Evolutionary conservation across 1,140 invertebrate genomes (phyloP), one percentile per base, ranked within the genome.

Genomic region (Sycophaga agraensis): DNA sequence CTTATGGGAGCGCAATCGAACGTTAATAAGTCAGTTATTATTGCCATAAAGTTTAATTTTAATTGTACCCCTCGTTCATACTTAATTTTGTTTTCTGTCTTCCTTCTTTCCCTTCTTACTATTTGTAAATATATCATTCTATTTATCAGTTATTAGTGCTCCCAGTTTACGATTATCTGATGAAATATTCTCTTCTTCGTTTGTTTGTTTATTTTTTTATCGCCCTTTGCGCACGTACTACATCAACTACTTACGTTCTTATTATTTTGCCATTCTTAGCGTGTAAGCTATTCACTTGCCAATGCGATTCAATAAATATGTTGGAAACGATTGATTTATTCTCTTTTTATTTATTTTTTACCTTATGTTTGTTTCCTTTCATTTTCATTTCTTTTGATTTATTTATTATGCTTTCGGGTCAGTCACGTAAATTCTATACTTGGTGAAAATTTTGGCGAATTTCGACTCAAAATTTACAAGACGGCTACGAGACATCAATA

Each of bases 271-370:
- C 67, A 70, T 73, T 75, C 48, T 76, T 78, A 75, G 73, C 56
- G 70, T 76, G 70, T 78, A 78, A 80, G 77, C 68, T 70, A 73
- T 73, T 65, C 70, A 74, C 74, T 80, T 79, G 77, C 78, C 78
- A 78, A 76, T 76, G 76, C 68, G 64, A 68, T 73, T 75, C 63
- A 79, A 78, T 78, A 79, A 78, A 79, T 72, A 75, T 70, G 70
- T 78, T 80, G 71, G 70, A 75, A 77, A 65, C 53, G 37, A 67
- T 59, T 65, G 19, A 54, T 59, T 54, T 42, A 57, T 50, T 56
- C 43, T 63, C 46, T 63, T 62, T 59, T 49, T 40, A 34, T 49
- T 61, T 54, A 26, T 40, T 53, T 61, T 62, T 50, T 34, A 22
- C 45, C 53, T 50, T 62, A 35, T n/a, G n/a, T 54, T 61, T 66